Evolutionary conservation across 2,797 vertebrate genomes (phyloP), one percentile per base, ranked within the genome.

Genomic region (Scleropages formosus): DNA sequence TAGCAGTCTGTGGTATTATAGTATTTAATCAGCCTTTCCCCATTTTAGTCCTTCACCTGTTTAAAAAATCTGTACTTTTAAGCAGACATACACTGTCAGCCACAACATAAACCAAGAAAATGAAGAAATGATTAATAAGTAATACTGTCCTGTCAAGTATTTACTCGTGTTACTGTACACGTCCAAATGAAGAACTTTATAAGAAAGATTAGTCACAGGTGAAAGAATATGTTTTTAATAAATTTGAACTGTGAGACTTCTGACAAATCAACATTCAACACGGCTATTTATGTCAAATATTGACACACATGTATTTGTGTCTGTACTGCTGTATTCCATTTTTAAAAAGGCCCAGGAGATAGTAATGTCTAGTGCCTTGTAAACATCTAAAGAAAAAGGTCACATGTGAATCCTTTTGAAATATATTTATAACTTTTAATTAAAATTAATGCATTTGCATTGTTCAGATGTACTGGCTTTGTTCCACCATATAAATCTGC

Each of bases 171-270:
- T 20, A 59, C 31, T 68, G 18, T 47, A 75, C 11, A 24, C 22
- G 24, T 27, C 59, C 12, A 1, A 75, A 56, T 39, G 39, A 60
- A 67, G 68, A 58, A 15, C 53, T 46, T 58, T 66, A 64, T 56
- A 51, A 12, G 31, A 66, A 18, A 74, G 60, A 65, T 65, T 39
- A 49, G 51, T 60, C 53, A 46, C 51, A 67, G 73, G 75, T 56
- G 53, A 58, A 13, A 8, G 8, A 9, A 66, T 67, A 12, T 49
- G n/a, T 47, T 75, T 66, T 26, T 18, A 56, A 46, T n/a, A 67
- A 8, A 66, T 75, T 75, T 66, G 51, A 31, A 64, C 13, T 16
- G 11, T 47, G 31, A 16, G 20, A n/a, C 58, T 6, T 18, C 70
- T n/a, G 20, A 59, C 13, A 75, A 68, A 68, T 24, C 0, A 47